Conservation (phyloP, 37 sponge, comb jelly and placozoan genomes). For the Ephydatia muelleri region DNA sequence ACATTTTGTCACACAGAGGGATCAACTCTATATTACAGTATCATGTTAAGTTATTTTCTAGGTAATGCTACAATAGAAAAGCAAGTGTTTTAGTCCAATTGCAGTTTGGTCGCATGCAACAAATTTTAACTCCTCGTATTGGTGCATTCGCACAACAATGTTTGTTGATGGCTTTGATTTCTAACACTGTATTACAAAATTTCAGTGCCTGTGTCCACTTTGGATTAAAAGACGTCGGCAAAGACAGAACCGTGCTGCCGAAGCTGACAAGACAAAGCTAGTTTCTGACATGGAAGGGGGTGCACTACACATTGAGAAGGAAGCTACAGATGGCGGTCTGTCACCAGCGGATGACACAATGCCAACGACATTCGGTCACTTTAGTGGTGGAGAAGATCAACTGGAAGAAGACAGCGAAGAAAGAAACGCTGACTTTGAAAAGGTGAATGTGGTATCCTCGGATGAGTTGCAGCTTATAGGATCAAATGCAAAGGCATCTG, state of each 20-base stretch:
- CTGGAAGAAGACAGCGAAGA: background rate
- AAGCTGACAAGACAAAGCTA: background rate
- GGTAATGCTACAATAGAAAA: too few relatives aligned
- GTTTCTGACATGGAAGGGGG: background rate
- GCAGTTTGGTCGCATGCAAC: too few relatives aligned
- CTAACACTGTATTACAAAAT: background rate
- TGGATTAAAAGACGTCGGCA: background rate
- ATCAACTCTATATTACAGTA: too few relatives aligned
- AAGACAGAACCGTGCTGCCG: background rate
- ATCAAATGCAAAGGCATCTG: background rate
- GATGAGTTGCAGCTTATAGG: background rate
- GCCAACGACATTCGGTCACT: background rate
- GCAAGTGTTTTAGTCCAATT: too few relatives aligned
- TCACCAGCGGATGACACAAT: background rate
- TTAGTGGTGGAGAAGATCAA: background rate
- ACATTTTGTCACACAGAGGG: too few relatives aligned
- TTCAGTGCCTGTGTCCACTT: background rate
- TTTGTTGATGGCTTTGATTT: background rate
- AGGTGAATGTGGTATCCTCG: background rate
- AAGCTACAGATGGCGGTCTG: background rate
- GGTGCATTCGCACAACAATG: too few relatives aligned
- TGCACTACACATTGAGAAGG: background rate
- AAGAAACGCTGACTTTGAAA: background rate
- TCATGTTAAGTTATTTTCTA: too few relatives aligned
- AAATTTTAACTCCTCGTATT: too few relatives aligned